Percentiles rank a stretch among this genome's conserved stretches.
Evolutionary conservation across 1,140 invertebrate genomes (phyloP).

Genomic region (Drosophila lacteicornis): DNA sequence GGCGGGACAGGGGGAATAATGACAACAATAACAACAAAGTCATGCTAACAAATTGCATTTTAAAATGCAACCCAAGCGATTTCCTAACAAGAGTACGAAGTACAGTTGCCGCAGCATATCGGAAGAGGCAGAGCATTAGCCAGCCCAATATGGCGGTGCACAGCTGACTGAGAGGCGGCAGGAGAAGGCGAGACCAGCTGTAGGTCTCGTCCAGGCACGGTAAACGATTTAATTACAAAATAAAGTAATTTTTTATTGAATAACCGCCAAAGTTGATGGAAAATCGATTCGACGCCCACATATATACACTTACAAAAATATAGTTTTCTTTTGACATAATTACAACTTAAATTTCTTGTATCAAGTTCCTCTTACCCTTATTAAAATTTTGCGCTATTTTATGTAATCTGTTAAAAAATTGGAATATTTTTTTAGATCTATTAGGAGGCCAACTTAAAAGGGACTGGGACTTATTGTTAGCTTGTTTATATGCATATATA

Average conservation of each 20-base stretch:
- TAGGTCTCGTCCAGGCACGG: slow-evolving; percentile 28
- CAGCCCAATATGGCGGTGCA: slow-evolving; percentile 40
- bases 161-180: slow-evolving; percentile 19
- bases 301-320: slow-evolving; percentile 13
- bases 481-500: too few species aligned
- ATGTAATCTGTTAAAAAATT: too few species aligned
- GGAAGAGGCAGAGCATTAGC: slow-evolving; percentile 11
- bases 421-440: too few species aligned
- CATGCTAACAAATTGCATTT: slow-evolving; percentile 70
- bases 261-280: slow-evolving; percentile 81
- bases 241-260: slow-evolving; percentile 85
- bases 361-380: too few species aligned
- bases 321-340: too few species aligned
- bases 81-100: slow-evolving; percentile 66
- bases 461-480: too few species aligned
- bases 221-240: slow-evolving; percentile 83
- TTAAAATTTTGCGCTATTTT: too few species aligned
- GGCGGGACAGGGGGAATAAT: background rate
- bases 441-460: too few species aligned
- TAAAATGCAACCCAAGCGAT: slow-evolving; percentile 73
- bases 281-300: slow-evolving; percentile 47
- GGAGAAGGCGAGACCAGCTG: background rate
- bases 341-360: too few species aligned
- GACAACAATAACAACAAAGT: slow-evolving; percentile 53
- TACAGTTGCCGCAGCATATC: slow-evolving; percentile 31